Evolutionary conservation across 2,888 invertebrate genomes (phyloP).

Genomic region (Hirtodrosophila trivittata): DNA sequence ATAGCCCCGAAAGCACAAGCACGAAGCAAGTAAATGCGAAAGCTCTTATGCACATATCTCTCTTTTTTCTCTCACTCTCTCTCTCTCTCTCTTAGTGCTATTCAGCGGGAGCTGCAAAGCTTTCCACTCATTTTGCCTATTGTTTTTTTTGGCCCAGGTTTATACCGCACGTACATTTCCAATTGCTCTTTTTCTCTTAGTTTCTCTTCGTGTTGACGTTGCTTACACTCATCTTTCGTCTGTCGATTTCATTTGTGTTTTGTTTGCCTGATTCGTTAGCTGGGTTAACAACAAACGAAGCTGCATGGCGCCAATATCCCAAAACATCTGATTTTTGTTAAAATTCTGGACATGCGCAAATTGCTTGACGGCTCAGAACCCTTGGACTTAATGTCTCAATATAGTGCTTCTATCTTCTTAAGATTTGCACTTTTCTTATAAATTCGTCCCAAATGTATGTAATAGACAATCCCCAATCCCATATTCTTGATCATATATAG

Average conservation of each 20-base stretch:
- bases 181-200: slow-evolving; percentile 21
- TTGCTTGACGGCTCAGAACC: slow-evolving; percentile 13
- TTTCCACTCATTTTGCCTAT: slow-evolving; percentile 22
- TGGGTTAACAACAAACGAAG: slow-evolving; percentile 69
- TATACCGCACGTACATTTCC: slow-evolving; percentile 21
- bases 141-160: slow-evolving; percentile 34
- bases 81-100: slow-evolving; percentile 45
- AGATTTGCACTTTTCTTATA: too few relatives aligned
- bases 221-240: too few relatives aligned
- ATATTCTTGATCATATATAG: too few relatives aligned
- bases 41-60: slow-evolving; percentile 48
- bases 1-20: slow-evolving; percentile 57
- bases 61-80: slow-evolving; percentile 19
- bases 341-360: slow-evolving; percentile 64
- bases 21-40: slow-evolving; percentile 1
- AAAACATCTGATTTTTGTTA: slow-evolving; percentile 78
- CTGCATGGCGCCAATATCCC: slow-evolving; percentile 65
- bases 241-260: slow-evolving; percentile 44
- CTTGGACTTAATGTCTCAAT: too few relatives aligned
- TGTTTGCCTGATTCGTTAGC: slow-evolving; percentile 67
- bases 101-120: slow-evolving; percentile 61
- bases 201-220: slow-evolving; percentile 20
- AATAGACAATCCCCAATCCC: too few relatives aligned
- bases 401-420: too few relatives aligned
- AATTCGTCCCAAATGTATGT: too few relatives aligned